Base-by-base conservation (phyloP, 1,140 invertebrate species). In the Portunus trituberculatus region DNA sequence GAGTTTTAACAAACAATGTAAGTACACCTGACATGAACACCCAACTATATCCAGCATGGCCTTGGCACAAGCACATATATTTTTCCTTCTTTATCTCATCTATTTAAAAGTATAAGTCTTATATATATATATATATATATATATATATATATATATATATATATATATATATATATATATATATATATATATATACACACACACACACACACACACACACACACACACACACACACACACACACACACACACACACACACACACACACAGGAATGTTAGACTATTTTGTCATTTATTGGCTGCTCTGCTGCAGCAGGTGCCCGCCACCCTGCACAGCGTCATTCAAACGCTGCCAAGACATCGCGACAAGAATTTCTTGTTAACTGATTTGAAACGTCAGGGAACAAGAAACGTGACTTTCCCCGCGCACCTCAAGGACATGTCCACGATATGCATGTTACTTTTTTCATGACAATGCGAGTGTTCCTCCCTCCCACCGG, bases 121-220 rank as follows among this genome's bases (percentile, higher is more conserved):
- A 39, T 39, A 39, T 39, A 39, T 39, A 59, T 59, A 59, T 59
- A 45, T 45, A 45, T 45, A 8, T 20, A 45, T 45, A 45, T n/a
- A 25, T 90, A 20, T 39, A 90, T 39, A 90, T 90, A 89, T 89
- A 89, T 6, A 90, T 90, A 32, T 4, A 90, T 32, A 32, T 90
- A 90, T 90, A 90, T 90, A 90, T 90, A 14, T 90, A 90, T 39
- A 14, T 90, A 90, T 90, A 90, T 90, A 90, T 90, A 90, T 90
- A 90, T 90, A 14, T 16, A 89, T n/a, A n/a, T n/a, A n/a, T n/a
- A n/a, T n/a, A n/a, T n/a, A n/a, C n/a, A n/a, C n/a, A n/a, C n/a
- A n/a, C n/a, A n/a, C n/a, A n/a, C n/a, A n/a, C n/a, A n/a, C n/a
- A n/a, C n/a, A n/a, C n/a, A n/a, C n/a, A n/a, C n/a, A n/a, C n/a